Base-by-base conservation (phyloP, 2,113 vertebrate genomes). In the Halcyon malimbica region DNA sequence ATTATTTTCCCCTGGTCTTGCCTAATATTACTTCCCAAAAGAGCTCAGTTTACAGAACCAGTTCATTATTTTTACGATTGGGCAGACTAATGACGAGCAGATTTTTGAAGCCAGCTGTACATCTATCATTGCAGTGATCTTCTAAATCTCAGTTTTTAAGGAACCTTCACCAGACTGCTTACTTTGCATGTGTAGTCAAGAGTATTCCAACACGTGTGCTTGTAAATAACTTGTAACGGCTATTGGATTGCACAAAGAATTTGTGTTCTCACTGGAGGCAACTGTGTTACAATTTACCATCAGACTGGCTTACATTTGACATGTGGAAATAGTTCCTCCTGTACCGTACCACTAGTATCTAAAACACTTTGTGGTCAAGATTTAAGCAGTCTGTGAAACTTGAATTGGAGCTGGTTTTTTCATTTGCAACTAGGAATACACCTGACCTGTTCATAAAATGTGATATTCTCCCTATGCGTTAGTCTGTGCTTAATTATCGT, bases 331-430 rank as follows among this genome's bases (percentile, higher is more conserved):
- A 29, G 25, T 42, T 88, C 76, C 35, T 67, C 31, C 51, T 80
- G 35, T 39, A 14, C 31, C 1, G 2, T n/a, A 19, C 76, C 4
- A 11, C 57, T 84, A 44, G 29, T 63, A 29, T 53, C 73, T 83
- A 56, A 70, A 88, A 8, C 31, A 67, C 1, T 3, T 77, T 51
- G 28, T 86, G 78, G 59, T 67, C 68, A 83, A 63, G 62, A 70
- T 57, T 53, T 67, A 90, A 82, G 73, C 35, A 90, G 57, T 53
- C 48, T 87, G 11, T 71, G 73, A 94, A 83, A 71, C 48, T 81
- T 75, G 20, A 87, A 54, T 75, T 68, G 16, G 35, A 84, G 44
- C n/a, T 33, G 7, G 10, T 81, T 46, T 41, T 64, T 93, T 82
- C 2, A 37, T 88, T 86, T 90, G 44, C 67, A 76, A 4, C 21